A percentile compares a stretch with the other conserved stretches of the same genome.
Evolutionary conservation across 2,797 vertebrate genomes (phyloP).

Genomic region (Silurus aristotelis): DNA sequence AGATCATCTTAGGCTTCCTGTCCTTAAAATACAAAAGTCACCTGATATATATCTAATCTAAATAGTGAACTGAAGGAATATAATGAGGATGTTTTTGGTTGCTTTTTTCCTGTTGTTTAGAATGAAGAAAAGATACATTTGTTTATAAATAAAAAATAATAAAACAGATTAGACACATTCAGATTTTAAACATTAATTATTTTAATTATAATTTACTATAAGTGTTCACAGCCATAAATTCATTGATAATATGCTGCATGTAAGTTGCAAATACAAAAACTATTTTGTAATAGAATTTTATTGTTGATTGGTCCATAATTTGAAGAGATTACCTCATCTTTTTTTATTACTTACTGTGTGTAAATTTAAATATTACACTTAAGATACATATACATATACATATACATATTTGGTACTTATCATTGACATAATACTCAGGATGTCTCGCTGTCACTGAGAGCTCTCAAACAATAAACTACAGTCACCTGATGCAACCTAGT

Average conservation of each 20-base stretch:
- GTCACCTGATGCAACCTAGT: too few species aligned
- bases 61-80: background rate
- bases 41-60: background rate
- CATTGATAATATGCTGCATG: background rate
- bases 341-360: background rate
- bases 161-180: background rate
- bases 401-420: background rate
- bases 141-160: background rate
- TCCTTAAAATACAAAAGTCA: slow-evolving; percentile 22
- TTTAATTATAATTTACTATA: background rate
- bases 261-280: background rate
- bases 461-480: background rate
- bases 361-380: background rate
- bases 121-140: background rate
- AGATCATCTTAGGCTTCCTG: slow-evolving; percentile 39
- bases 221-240: background rate
- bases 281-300: background rate
- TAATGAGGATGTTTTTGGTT: background rate
- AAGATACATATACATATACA: background rate
- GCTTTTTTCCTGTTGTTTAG: background rate
- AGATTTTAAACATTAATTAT: background rate
- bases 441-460: background rate
- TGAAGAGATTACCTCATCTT: background rate
- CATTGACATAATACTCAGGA: background rate
- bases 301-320: background rate